A percentile compares a stretch with the other conserved stretches of the same genome.
Evolutionary conservation across 2,888 invertebrate species (phyloP).

Genomic region (Drosophila phalerata): DNA sequence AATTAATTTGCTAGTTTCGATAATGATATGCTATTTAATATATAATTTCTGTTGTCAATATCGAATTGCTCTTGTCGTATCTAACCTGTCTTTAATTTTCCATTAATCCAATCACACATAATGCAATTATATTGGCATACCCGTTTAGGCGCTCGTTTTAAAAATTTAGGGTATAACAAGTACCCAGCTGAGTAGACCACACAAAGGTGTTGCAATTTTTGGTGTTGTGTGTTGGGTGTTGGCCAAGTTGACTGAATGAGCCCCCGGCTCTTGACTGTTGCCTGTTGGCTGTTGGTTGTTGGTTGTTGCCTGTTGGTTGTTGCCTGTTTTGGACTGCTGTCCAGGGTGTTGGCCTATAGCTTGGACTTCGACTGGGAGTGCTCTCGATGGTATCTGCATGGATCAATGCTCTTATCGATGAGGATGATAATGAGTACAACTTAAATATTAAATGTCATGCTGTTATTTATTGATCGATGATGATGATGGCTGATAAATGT

Average conservation of each 20-base stretch:
- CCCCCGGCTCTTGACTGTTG: slow-evolving; percentile 13
- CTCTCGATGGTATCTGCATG: background rate
- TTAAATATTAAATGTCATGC: too few species aligned
- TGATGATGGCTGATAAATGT: slow-evolving; percentile 28
- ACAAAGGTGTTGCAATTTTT: slow-evolving; percentile 36
- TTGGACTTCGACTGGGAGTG: background rate
- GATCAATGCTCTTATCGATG: slow-evolving; percentile 54
- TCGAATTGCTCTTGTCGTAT: too few species aligned
- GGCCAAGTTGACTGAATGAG: slow-evolving; percentile 9
- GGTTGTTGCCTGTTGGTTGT: slow-evolving; percentile 3
- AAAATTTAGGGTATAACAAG: slow-evolving; percentile 12
- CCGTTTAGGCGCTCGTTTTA: background rate
- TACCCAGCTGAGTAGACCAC: slow-evolving; percentile 18
- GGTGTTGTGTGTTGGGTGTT: slow-evolving; percentile 19
- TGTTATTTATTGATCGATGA: slow-evolving; percentile 47
- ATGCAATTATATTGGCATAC: background rate
- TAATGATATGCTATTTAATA: too few species aligned
- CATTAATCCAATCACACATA: too few species aligned
- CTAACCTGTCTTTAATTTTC: too few species aligned
- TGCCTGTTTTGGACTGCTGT: slow-evolving; percentile 26
- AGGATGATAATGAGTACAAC: slow-evolving; percentile 20
- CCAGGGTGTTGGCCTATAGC: slow-evolving; percentile 21
- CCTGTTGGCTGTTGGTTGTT: slow-evolving; percentile 7
- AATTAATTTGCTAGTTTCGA: too few species aligned
- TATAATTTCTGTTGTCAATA: too few species aligned